Evolutionary conservation across 2,797 vertebrate species (phyloP).

Genomic region (Smutsia temminckii): DNA sequence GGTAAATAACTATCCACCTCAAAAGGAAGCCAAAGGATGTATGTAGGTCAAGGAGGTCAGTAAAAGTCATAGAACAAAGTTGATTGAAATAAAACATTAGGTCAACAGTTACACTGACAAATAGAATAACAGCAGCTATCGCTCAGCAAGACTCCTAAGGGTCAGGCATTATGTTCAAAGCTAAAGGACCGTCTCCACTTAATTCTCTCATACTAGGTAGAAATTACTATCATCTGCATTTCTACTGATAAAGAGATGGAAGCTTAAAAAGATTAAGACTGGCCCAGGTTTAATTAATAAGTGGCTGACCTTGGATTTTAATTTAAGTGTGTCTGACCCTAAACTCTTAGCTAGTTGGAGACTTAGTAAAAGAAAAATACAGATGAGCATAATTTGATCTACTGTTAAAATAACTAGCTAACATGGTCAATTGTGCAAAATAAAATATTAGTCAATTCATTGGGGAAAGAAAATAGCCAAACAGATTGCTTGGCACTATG

Average conservation of each 20-base stretch:
- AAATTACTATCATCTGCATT: background rate
- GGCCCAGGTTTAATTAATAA: background rate
- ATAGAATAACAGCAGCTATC: background rate
- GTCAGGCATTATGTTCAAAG: background rate
- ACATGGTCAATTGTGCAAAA: constrained; percentile 50
- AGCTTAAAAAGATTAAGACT: background rate
- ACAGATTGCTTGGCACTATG: background rate
- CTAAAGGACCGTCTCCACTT: background rate
- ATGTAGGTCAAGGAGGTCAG: background rate
- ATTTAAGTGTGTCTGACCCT: background rate
- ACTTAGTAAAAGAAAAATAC: background rate
- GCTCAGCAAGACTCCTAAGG: background rate
- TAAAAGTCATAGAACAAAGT: background rate
- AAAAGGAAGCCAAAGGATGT: background rate
- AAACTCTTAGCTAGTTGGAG: background rate
- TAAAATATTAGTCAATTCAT: constrained; percentile 40
- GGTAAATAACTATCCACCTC: constrained; percentile 32
- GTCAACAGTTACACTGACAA: background rate
- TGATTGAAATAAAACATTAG: constrained; percentile 14
- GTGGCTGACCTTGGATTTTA: background rate
- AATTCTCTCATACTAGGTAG: background rate
- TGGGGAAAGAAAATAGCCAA: constrained; percentile 15
- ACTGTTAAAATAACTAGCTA: constrained; percentile 22
- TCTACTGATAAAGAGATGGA: background rate
- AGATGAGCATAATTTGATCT: constrained; percentile 40